Percentiles rank a stretch among this genome's conserved stretches.
Conservation (phyloP, 2,888 invertebrate species). For the Hecatera dysodea region DNA sequence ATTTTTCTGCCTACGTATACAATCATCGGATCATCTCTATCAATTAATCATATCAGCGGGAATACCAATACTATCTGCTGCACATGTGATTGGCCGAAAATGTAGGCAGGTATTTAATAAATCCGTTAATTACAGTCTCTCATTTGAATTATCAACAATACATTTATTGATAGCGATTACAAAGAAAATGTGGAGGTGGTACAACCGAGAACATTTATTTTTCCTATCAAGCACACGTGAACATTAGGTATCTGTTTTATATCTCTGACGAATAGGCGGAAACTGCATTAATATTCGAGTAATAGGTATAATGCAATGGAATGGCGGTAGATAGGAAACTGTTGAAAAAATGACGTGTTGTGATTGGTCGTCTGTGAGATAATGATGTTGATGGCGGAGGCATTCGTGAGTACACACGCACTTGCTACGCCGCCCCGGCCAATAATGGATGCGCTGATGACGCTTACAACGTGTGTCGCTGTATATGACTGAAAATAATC, state of each 20-base stretch:
- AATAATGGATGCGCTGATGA: slow-evolving; percentile 66
- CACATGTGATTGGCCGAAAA: slow-evolving; percentile 51
- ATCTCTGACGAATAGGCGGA: slow-evolving; percentile 64
- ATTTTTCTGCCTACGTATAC: slow-evolving; percentile 19
- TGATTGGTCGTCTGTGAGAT: slow-evolving; percentile 73
- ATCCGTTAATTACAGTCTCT: slow-evolving; percentile 27
- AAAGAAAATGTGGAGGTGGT: slow-evolving; percentile 36
- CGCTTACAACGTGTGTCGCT: slow-evolving; percentile 29
- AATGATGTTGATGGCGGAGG: slow-evolving; percentile 64
- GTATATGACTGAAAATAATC: slow-evolving; percentile 27
- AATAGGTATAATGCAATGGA: slow-evolving; percentile 54
- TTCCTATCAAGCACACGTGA: slow-evolving; percentile 57
- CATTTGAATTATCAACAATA: slow-evolving; percentile 51
- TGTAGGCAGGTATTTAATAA: slow-evolving; percentile 48
- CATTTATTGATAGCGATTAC: slow-evolving; percentile 55
- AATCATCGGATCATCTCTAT: slow-evolving; percentile 33
- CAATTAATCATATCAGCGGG: slow-evolving; percentile 57
- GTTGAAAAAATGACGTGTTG: slow-evolving; percentile 52
- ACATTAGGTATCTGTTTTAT: slow-evolving; percentile 56
- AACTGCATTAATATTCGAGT: slow-evolving; percentile 44
- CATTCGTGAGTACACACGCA: slow-evolving; percentile 60
- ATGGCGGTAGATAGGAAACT: slow-evolving; percentile 49
- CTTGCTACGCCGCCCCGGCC: slow-evolving; percentile 57
- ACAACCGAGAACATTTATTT: slow-evolving; percentile 37
- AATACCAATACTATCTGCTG: slow-evolving; percentile 65